phyloP scores from a whole-genome alignment of 2,113 vertebrate genomes.

The Oncorhynchus tshawytscha region DNA sequence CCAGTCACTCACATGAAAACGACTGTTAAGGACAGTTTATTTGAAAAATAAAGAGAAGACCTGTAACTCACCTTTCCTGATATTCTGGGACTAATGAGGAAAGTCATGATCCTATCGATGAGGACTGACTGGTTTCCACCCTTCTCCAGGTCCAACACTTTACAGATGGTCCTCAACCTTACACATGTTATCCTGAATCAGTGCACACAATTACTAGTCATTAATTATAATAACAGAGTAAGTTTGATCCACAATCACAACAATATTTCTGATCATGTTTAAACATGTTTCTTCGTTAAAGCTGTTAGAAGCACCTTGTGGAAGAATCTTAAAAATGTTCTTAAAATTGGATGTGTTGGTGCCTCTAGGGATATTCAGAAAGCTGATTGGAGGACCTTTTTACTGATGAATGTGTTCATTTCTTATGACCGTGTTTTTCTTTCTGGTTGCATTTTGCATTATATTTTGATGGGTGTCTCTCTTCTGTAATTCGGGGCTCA shows the following conservation, averaged over 20 bases:
- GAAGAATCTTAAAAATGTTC: too few species aligned
- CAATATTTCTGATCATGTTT: background rate
- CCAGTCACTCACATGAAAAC: background rate
- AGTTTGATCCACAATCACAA: background rate
- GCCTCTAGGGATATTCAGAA: too few species aligned
- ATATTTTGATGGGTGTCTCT: too few species aligned
- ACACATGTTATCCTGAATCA: constrained; percentile 58
- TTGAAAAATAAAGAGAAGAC: background rate
- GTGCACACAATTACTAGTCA: background rate
- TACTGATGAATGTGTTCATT: background rate
- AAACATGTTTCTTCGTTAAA: background rate
- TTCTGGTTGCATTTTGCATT: too few species aligned
- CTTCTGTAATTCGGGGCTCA: too few species aligned
- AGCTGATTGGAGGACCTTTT: too few species aligned
- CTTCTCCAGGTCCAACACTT: constrained; percentile 91
- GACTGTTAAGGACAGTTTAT: background rate
- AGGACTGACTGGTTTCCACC: constrained; percentile 87
- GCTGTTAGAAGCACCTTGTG: too few species aligned
- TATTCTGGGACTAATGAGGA: constrained; percentile 86
- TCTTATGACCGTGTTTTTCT: too few species aligned
- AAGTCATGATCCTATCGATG: constrained; percentile 87
- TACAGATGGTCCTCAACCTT: constrained; percentile 87
- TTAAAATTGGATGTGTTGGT: too few species aligned
- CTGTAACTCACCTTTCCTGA: constrained; percentile 85
- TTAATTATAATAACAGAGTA: background rate